Evolutionary conservation across 2,797 vertebrate species (phyloP).

Genomic region (Danionella dracula): DNA sequence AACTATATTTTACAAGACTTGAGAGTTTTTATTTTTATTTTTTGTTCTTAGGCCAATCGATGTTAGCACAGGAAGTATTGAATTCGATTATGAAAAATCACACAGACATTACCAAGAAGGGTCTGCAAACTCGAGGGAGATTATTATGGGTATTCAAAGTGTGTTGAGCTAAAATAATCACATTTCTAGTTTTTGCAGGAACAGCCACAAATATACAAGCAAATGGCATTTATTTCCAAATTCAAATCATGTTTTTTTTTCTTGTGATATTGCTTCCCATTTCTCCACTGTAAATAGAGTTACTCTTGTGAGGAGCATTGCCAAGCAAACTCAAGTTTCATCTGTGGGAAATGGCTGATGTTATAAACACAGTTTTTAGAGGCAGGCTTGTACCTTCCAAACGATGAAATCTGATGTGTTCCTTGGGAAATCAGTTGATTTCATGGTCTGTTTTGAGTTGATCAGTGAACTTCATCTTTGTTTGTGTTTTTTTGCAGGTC

Average conservation of each 20-base stretch:
- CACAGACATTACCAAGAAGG: too few relatives aligned
- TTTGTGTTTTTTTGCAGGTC: constrained; percentile 60
- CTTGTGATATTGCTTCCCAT: constrained; percentile 39
- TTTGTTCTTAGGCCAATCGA: too few relatives aligned
- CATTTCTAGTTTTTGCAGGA: too few relatives aligned
- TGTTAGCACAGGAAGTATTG: too few relatives aligned
- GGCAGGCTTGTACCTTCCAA: not conserved
- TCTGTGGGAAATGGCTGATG: constrained; percentile 1
- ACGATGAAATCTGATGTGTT: not conserved
- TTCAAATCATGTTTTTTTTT: constrained; percentile 40
- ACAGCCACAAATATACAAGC: too few relatives aligned
- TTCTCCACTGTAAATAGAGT: constrained; percentile 54
- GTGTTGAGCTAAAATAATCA: too few relatives aligned
- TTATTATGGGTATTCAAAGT: too few relatives aligned
- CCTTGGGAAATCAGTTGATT: not conserved
- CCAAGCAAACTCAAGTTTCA: constrained; percentile 33
- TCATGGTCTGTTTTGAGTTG: constrained; percentile 7
- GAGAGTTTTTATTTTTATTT: too few relatives aligned
- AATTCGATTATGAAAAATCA: too few relatives aligned
- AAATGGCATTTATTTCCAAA: not conserved
- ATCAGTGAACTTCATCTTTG: not conserved
- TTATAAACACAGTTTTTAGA: constrained; percentile 5
- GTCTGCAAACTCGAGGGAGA: too few relatives aligned
- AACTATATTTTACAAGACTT: too few relatives aligned
- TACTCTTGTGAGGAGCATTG: constrained; percentile 31